Conservation (phyloP, 1,140 invertebrate genomes). For the Aradophagus sp. region DNA sequence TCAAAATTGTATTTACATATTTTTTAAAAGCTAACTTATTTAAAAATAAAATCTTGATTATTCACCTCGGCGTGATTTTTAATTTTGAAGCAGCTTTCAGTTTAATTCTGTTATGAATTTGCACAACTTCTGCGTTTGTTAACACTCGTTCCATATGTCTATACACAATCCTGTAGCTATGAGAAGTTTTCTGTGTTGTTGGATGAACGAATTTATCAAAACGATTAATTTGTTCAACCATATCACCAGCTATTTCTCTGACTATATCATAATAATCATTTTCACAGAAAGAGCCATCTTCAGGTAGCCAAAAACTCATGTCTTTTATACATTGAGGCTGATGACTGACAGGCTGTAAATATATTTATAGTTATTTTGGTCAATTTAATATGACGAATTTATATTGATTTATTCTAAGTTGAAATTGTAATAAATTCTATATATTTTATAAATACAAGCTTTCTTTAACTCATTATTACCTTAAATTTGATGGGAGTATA, state of each 20-base stretch:
- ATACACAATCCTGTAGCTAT: slow-evolving; percentile 96
- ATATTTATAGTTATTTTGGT: too few species aligned
- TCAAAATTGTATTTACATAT: too few species aligned
- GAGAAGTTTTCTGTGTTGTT: slow-evolving; percentile 87
- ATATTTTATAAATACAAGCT: slow-evolving; percentile 63
- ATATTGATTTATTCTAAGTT: too few species aligned
- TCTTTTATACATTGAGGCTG: slow-evolving; percentile 95
- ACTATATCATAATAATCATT: slow-evolving; percentile 98
- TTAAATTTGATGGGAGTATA: slow-evolving; percentile 79
- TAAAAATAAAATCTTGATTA: too few species aligned
- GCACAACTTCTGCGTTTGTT: slow-evolving; percentile 90
- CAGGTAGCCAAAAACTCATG: slow-evolving; percentile 96
- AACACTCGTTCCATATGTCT: slow-evolving; percentile 93
- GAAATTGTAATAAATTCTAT: too few species aligned
- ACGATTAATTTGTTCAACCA: slow-evolving; percentile 92
- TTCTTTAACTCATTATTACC: slow-evolving; percentile 62
- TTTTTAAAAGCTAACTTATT: too few species aligned
- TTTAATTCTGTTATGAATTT: slow-evolving; percentile 87
- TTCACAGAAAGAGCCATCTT: slow-evolving; percentile 79
- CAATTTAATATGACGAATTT: too few species aligned
- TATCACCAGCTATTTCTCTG: slow-evolving; percentile 88
- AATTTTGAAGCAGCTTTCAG: slow-evolving; percentile 77
- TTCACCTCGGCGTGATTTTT: slow-evolving; percentile 83
- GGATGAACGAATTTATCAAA: slow-evolving; percentile 93
- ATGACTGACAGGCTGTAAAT: slow-evolving; percentile 87